Conservation (phyloP, 2,888 invertebrate species). For the Noctua comes region DNA sequence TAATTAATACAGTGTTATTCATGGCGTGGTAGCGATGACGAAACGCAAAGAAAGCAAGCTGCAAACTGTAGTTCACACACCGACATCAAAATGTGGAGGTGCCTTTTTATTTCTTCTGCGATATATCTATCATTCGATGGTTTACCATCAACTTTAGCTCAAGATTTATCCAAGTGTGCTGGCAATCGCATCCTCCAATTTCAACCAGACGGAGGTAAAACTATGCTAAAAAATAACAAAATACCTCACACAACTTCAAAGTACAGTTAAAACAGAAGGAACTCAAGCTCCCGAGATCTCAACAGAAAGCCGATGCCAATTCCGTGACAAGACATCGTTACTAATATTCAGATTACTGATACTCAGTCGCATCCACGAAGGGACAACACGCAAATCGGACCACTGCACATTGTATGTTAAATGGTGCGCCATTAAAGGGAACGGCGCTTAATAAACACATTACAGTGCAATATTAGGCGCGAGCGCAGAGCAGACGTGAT, state of each 20-base stretch:
- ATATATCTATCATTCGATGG: slow-evolving; percentile 32
- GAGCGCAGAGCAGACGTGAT: slow-evolving; percentile 84
- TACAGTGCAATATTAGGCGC: slow-evolving; percentile 88
- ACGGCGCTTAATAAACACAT: slow-evolving; percentile 89
- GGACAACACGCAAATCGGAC: slow-evolving; percentile 82
- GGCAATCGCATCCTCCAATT: neutral
- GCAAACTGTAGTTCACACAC: slow-evolving; percentile 74
- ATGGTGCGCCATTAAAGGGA: slow-evolving; percentile 86
- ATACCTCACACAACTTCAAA: neutral
- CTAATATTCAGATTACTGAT: slow-evolving; percentile 65
- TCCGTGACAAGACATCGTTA: slow-evolving; percentile 73
- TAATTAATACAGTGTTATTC: slow-evolving; percentile 82
- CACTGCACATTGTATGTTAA: slow-evolving; percentile 87
- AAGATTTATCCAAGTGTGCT: neutral
- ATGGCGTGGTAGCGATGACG: slow-evolving; percentile 77
- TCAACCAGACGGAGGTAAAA: neutral
- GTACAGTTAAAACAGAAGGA: slow-evolving; percentile 16
- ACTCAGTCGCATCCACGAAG: slow-evolving; percentile 77
- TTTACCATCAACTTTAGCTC: neutral
- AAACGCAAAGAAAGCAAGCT: slow-evolving; percentile 79
- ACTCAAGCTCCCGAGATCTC: neutral
- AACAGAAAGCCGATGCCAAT: slow-evolving; percentile 61
- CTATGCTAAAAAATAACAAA: neutral
- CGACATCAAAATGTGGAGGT: slow-evolving; percentile 75
- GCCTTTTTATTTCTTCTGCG: slow-evolving; percentile 42